Evolutionary conservation across 2,113 vertebrate species (phyloP).

Genomic region (Mesocricetus auratus): DNA sequence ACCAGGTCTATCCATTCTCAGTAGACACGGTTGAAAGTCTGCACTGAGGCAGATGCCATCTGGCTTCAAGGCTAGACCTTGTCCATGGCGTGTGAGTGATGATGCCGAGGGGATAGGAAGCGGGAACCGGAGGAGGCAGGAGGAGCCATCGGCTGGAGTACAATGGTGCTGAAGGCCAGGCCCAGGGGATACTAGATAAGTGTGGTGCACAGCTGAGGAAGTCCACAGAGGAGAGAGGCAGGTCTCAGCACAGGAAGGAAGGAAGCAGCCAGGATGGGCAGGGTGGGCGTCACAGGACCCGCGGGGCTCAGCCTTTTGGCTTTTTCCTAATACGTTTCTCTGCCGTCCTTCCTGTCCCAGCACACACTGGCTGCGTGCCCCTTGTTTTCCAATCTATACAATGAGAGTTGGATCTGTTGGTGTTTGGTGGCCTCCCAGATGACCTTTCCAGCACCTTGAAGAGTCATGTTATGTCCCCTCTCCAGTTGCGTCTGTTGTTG

Average conservation of each 20-base stretch:
- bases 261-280: not conserved
- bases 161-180: not conserved
- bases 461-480: not conserved
- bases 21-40: not conserved
- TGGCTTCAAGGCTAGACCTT: not conserved
- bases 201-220: not conserved
- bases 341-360: not conserved
- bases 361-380: not conserved
- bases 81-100: not conserved
- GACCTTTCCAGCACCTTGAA: not conserved
- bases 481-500: not conserved
- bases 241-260: conserved; percentile 8
- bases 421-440: not conserved
- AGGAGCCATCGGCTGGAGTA: not conserved
- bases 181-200: not conserved
- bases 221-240: conserved; percentile 17
- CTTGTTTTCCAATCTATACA: not conserved
- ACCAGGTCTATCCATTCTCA: not conserved
- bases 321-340: not conserved
- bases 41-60: not conserved
- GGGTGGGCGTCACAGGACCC: not conserved
- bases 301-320: not conserved
- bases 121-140: not conserved
- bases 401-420: not conserved
- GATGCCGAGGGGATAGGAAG: not conserved